Percentiles rank a stretch among this genome's conserved stretches.
Evolutionary conservation across 2,797 vertebrate species (phyloP).

Genomic region (Antrozous pallidus): DNA sequence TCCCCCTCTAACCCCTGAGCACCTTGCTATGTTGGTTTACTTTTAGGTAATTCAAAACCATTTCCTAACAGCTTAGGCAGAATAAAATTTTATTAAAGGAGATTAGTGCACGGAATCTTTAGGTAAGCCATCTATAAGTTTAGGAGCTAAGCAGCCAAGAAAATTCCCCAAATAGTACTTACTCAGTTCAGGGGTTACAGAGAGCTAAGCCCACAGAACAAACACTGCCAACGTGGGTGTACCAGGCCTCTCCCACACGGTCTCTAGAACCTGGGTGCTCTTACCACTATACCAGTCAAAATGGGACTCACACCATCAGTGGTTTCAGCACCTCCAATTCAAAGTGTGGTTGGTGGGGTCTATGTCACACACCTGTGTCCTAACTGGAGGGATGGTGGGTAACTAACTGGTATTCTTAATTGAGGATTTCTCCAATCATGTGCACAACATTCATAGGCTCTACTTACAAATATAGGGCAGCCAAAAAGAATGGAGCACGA

Average conservation of each 20-base stretch:
- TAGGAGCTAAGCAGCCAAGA: neutral
- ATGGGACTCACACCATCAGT: neutral
- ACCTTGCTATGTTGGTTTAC: neutral
- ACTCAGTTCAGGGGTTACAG: neutral
- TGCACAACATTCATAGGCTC: neutral
- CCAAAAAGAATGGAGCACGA: neutral
- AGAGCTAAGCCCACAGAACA: neutral
- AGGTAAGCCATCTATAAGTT: neutral
- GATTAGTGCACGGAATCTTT: neutral
- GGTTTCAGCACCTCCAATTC: neutral
- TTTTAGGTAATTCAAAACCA: neutral
- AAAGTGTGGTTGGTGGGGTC: neutral
- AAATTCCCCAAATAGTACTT: neutral
- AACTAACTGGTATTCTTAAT: neutral
- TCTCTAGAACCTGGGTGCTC: neutral
- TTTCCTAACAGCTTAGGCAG: neutral
- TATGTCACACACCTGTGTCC: neutral
- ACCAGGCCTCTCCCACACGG: fast-evolving
- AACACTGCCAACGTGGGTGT: neutral
- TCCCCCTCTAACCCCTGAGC: neutral
- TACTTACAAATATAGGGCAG: neutral
- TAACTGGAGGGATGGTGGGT: neutral
- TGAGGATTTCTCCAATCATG: neutral
- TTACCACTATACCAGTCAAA: neutral
- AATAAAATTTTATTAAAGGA: neutral